phyloP scores from a whole-genome alignment of 2,797 vertebrate genomes.

The Clarias pachynema region DNA sequence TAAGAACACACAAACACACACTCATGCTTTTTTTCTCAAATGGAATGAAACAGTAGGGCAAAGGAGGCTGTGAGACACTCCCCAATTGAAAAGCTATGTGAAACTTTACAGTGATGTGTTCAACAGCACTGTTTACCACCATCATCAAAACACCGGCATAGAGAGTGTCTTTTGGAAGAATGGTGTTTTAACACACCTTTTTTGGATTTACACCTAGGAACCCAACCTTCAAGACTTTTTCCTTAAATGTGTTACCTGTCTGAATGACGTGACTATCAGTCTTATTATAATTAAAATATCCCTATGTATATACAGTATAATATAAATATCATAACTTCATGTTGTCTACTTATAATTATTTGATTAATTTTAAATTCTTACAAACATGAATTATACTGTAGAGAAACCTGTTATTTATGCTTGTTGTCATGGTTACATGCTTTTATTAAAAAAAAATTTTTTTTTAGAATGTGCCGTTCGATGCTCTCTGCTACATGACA shows the following conservation, averaged over 20 bases:
- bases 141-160: not conserved
- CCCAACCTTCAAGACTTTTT: not conserved
- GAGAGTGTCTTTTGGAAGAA: not conserved
- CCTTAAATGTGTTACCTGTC: not conserved
- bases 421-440: not conserved
- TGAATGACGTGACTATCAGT: too few relatives aligned
- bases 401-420: not conserved
- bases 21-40: not conserved
- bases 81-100: not conserved
- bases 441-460: not conserved
- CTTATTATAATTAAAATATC: too few relatives aligned
- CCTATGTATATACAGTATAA: too few relatives aligned
- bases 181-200: not conserved
- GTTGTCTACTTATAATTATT: not conserved
- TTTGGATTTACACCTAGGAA: not conserved
- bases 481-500: conserved; percentile 84
- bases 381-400: not conserved
- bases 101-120: not conserved
- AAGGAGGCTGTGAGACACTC: not conserved
- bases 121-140: not conserved
- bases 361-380: not conserved
- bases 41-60: not conserved
- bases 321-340: too few relatives aligned
- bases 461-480: conserved; percentile 83
- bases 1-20: conserved; percentile 54